Evolutionary conservation across 2,888 invertebrate genomes (phyloP).

Genomic region (Xestia sexstrigata): DNA sequence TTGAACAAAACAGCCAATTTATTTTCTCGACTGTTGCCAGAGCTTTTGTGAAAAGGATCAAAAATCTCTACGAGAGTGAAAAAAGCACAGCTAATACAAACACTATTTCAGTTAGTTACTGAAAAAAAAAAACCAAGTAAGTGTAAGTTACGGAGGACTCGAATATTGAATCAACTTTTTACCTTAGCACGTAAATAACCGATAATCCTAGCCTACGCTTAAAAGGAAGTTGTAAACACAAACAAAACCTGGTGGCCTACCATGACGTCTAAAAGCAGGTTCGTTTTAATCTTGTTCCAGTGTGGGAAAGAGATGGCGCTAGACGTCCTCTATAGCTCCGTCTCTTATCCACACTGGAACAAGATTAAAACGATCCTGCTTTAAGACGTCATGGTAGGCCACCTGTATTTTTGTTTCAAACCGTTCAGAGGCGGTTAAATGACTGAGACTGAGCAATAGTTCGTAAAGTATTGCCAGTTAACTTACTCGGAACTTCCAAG

Average conservation of each 20-base stretch:
- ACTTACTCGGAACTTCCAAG: slow-evolving; percentile 14
- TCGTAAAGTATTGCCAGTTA: slow-evolving; percentile 26
- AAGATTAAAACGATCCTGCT: no score
- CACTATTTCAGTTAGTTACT: neutral
- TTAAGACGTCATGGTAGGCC: no score
- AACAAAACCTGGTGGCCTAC: no score
- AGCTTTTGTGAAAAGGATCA: neutral
- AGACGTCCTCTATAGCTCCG: no score
- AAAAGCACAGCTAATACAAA: neutral
- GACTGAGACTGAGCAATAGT: slow-evolving; percentile 15
- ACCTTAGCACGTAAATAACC: neutral
- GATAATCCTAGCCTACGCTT: neutral
- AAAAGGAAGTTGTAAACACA: slow-evolving; percentile 7
- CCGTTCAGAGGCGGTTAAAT: slow-evolving; percentile 10
- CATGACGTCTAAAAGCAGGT: no score
- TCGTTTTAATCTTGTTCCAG: no score
- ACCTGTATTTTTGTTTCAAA: slow-evolving; percentile 28
- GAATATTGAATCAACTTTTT: neutral
- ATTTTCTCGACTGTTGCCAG: no score
- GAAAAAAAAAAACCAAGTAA: neutral
- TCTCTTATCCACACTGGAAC: no score
- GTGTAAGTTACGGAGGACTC: neutral
- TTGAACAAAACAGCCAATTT: no score
- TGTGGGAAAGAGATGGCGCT: no score
- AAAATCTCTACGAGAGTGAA: neutral